Base-by-base conservation (phyloP, 1,140 invertebrate species). In the Pygmarrhopalites habei region DNA sequence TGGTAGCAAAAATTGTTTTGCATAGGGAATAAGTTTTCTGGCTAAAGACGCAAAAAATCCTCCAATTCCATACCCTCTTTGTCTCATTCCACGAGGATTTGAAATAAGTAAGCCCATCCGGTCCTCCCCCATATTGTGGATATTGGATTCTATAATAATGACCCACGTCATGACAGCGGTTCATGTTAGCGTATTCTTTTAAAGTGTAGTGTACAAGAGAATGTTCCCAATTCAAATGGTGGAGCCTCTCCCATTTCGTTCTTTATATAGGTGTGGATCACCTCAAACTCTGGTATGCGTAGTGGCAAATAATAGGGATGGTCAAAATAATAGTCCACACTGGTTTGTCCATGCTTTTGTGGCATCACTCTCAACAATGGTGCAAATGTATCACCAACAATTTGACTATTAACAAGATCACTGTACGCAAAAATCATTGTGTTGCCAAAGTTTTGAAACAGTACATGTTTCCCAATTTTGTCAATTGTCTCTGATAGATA, bases 361-460 rank as follows among this genome's bases (percentile, higher is more conserved):
- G 49, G n/a, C 30, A 46, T 49, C 14, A 43, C 21, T 19, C 73
- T 61, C 23, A 74, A 55, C 29, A 74, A 57, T 21, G 72, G 65
- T 25, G 65, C 69, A 46, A 73, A 68, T 17, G 72, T 66, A 64
- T 75, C 73, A n/a, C 73, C 73, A 39, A 75, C 71, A 17, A 73
- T 67, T 59, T 75, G 72, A 10, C 70, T 67, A 55, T 73, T 70
- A 14, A 74, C 56, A 26, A 74, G 72, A 63, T 75, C 73, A 53
- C 66, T 71, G 59, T 76, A 75, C 52, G 75, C 62, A 70, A 72
- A 75, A 21, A 60, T n/a, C n/a, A n/a, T n/a, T n/a, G n/a, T n/a
- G n/a, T n/a, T n/a, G n/a, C n/a, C n/a, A 35, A 35, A 5, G 15
- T 35, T 35, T 35, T 5, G 32, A 35, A 35, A 35, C 15, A 35